Conservation (phyloP, 1,140 invertebrate species). For the Meloidogyne chitwoodi region DNA sequence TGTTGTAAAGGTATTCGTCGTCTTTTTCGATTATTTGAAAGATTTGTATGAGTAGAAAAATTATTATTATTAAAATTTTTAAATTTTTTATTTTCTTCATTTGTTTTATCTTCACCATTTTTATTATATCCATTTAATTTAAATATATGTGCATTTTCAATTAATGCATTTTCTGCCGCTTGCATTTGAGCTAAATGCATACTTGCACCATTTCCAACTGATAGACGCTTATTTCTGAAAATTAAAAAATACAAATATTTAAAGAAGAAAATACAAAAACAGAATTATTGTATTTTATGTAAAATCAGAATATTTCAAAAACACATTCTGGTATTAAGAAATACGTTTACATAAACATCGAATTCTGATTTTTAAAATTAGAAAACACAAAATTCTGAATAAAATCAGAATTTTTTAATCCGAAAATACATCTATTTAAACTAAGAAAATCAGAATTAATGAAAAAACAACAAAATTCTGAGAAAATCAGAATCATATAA, state of each 20-base stretch:
- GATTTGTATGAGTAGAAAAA: not conserved
- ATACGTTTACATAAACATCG: too few relatives aligned
- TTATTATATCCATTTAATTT: not conserved
- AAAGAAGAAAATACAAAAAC: not conserved
- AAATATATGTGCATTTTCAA: constrained; percentile 37
- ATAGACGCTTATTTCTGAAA: constrained; percentile 43
- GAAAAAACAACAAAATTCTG: not conserved
- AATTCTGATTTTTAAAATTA: not conserved
- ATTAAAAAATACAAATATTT: not conserved
- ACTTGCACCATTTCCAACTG: constrained; percentile 33
- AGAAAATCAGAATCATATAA: too few relatives aligned
- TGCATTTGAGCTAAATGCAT: constrained; percentile 47
- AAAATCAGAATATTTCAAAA: too few relatives aligned
- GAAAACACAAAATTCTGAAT: not conserved
- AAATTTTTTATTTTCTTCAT: not conserved
- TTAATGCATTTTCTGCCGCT: constrained; percentile 43
- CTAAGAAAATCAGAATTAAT: not conserved
- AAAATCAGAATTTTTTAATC: too few relatives aligned
- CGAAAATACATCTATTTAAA: too few relatives aligned
- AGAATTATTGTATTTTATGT: not conserved
- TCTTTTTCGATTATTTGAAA: not conserved
- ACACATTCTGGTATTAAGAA: too few relatives aligned
- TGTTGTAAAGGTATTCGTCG: not conserved
- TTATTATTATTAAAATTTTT: not conserved
- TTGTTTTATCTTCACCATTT: not conserved